phyloP scores from a whole-genome alignment of 2,888 invertebrate species.

The Drosophila diplacantha region DNA sequence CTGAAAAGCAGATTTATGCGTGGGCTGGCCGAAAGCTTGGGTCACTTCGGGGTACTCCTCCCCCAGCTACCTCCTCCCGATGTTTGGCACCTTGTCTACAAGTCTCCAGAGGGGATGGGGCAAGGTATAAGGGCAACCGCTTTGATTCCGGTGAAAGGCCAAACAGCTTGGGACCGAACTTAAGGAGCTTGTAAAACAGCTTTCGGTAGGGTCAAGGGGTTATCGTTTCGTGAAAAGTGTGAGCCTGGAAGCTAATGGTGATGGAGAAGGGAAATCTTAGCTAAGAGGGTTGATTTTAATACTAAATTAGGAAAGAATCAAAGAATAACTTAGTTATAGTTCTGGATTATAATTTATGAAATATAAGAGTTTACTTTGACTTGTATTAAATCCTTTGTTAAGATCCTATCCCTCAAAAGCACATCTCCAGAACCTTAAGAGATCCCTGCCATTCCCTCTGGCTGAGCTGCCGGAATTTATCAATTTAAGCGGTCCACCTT shows the following conservation, averaged over 20 bases:
- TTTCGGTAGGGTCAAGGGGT: not conserved
- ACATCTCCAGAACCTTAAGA: not conserved
- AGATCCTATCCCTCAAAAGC: not conserved
- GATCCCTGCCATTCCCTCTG: constrained; percentile 15
- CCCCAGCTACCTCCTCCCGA: not conserved
- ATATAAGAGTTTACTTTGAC: not conserved
- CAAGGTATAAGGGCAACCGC: constrained; percentile 9
- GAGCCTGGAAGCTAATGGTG: not conserved
- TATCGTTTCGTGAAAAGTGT: not conserved
- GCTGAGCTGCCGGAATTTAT: constrained; percentile 23
- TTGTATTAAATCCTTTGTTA: not conserved
- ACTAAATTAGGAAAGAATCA: not conserved
- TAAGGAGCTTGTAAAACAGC: constrained; percentile 10
- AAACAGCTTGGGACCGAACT: constrained; percentile 9
- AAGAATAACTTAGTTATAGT: not conserved
- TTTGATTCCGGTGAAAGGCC: constrained; percentile 13
- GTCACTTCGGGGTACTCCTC: not conserved
- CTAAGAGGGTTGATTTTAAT: no score
- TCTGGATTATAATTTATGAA: not conserved
- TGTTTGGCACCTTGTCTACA: constrained; percentile 35
- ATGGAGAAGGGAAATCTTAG: not conserved
- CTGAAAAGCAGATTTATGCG: constrained; percentile 15
- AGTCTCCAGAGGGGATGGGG: not conserved
- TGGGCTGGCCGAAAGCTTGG: not conserved
- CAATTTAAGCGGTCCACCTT: constrained; percentile 29